These are phyloP conservation scores for Seriola dumerili DNA, from an alignment of 2,113 vertebrate genomes.

Conservation along the genomic window DNA sequence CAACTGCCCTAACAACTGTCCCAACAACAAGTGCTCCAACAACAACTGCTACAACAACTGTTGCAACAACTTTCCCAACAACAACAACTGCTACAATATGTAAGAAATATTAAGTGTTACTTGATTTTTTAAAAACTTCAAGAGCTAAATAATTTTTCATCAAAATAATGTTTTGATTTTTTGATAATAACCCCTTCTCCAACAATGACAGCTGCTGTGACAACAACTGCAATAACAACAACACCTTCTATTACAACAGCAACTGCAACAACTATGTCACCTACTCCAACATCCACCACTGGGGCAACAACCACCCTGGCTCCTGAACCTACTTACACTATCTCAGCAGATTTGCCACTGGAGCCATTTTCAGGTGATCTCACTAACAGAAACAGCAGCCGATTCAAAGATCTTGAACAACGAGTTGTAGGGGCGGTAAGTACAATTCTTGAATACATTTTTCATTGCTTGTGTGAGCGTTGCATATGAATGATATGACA, in stretches of 20 bases:
- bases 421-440: neutral
- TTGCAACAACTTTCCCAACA: too few species aligned
- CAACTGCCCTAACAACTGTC: too few species aligned
- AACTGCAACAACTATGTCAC: neutral
- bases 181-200: neutral
- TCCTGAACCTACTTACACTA: neutral
- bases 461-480: neutral
- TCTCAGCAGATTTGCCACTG: neutral
- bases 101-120: too few species aligned
- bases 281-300: neutral
- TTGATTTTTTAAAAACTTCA: too few species aligned
- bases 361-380: neutral
- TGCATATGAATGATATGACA: neutral
- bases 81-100: too few species aligned
- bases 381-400: neutral
- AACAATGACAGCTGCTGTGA: accelerated
- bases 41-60: too few species aligned
- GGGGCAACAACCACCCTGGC: neutral
- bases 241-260: neutral
- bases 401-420: neutral
- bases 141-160: too few species aligned
- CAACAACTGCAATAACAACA: neutral
- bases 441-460: neutral
- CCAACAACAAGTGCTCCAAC: too few species aligned
- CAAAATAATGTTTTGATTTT: too few species aligned